Conservation (phyloP, 2,888 invertebrate species). For the Athalia cordata region DNA sequence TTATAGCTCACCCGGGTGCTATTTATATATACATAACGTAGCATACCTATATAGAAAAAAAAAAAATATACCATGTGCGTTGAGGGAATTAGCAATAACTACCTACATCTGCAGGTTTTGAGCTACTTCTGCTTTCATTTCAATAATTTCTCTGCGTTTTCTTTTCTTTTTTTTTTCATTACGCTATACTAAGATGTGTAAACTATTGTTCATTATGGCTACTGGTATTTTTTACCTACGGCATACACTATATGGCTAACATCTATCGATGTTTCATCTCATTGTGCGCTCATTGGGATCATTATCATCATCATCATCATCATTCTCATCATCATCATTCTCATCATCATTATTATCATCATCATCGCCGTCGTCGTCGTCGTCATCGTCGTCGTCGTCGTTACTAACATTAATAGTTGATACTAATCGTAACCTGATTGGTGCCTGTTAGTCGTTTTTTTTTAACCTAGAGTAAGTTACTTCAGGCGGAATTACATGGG, state of each 20-base stretch:
- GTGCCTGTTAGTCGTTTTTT: too few species aligned
- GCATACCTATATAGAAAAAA: slow-evolving; percentile 9
- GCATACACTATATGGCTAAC: neutral
- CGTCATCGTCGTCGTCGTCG: too few species aligned
- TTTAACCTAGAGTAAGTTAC: too few species aligned
- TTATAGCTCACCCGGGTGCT: slow-evolving; percentile 37
- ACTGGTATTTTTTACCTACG: neutral
- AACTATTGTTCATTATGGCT: neutral
- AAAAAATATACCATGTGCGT: slow-evolving; percentile 29
- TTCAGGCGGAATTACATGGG: too few species aligned
- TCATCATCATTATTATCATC: too few species aligned
- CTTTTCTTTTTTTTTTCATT: neutral
- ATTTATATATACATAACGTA: slow-evolving; percentile 42
- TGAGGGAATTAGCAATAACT: slow-evolving; percentile 34
- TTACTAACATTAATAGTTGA: too few species aligned
- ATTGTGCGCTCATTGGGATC: slow-evolving; percentile 26
- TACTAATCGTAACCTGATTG: too few species aligned
- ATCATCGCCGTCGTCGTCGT: too few species aligned
- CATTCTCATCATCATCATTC: too few species aligned
- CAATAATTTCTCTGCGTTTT: neutral
- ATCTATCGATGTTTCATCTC: slow-evolving; percentile 21
- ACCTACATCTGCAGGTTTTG: neutral
- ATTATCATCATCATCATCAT: too few species aligned
- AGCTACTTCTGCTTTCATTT: neutral
- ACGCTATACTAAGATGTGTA: neutral